Base-by-base conservation (phyloP, 2,797 vertebrate species). In the Cossypha polioptera region DNA sequence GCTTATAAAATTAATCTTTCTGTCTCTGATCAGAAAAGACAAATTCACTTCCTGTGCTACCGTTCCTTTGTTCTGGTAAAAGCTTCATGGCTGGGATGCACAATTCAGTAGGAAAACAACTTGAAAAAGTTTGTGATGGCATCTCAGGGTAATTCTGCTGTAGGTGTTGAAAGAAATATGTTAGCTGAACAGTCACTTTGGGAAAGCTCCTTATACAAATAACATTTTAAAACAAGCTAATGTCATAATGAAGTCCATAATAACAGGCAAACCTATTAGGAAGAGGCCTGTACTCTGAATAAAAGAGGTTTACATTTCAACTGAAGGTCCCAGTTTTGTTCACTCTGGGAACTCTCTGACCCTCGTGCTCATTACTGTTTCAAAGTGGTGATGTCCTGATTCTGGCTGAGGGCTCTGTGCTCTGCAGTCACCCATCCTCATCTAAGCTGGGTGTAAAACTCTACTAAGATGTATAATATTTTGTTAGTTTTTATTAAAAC, bases 141-240 rank as follows among this genome's bases (percentile, higher is more conserved):
- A 93, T 91, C 84, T 96, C 94, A 92, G 95, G 85, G 89, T 97
- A 97, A 96, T 96, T 93, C 92, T 92, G 72, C 85, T 92, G 65
- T 83, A 92, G 78, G 69, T 80, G 63, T 61, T 91, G 88, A 96
- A 87, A 90, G 88, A 95, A 92, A 83, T 88, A 59, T 17, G 17
- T 83, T 87, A 78, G 72, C 90, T 94, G 87, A 94, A 83, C 6
- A 16, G 35, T 78, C 76, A 95, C 75, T 82, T 81, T 96, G 94
- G 81, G 95, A 97, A 97, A 83, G 40, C 86, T 96, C 90, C 95
- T 96, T 86, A 31, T 36, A 69, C 82, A 96, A 91, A 92, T 82
- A 97, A 86, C 58, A 93, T 84, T 97, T 97, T 95, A 96, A 94
- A 95, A 86, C 80, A 96, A 96, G 73, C 66, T 84, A 80, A 47